Evolutionary conservation across 2,888 invertebrate species (phyloP), one percentile per base, ranked within the genome.

Genomic region (Pterostichus niger): DNA sequence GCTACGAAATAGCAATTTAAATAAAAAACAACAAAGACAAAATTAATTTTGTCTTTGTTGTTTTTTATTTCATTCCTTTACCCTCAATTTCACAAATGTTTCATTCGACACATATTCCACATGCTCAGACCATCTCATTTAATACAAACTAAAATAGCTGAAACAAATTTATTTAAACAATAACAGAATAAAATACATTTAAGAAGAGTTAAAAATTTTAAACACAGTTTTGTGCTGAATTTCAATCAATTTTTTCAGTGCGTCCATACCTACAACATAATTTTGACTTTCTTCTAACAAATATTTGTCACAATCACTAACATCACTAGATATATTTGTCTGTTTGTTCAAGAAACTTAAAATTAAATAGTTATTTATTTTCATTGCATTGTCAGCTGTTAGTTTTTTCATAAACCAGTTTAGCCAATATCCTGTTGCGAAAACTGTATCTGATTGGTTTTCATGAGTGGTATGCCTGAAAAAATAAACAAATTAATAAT

Each of bases 381-480:
- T 86, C 33, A 89, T 85, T 1, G 89, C 91, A 13, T 87, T 84
- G 46, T 85, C 78, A 6, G 90, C 89, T 83, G 90, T 86, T 31
- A 91, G 84, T 86, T 91, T 91, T 79, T 88, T 89, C 91, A 91
- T 90, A 84, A 91, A 90, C 88, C 90, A 89, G 85, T 91, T 90
- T 75, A 91, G 85, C 91, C 91, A 91, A 84, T 89, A 90, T 2
- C 92, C 91, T 24, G 89, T 84, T 2, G 90, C 86, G 35, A 89
- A 88, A 2, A 90, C 89, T 0, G 90, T 88, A 85, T 91, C 91
- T 0, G 91, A 89, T 85, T 91, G 91, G 83, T 88, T 89, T 87
- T 91, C 91, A 84, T 91, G 91, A 0, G 91, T 91, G 0, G 91
- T 90, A 82, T 89, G 88, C 83, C 90, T 90, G 80, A 84, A 88